Base-by-base conservation (phyloP, 1,140 invertebrate species). In the Homalodisca vitripennis region DNA sequence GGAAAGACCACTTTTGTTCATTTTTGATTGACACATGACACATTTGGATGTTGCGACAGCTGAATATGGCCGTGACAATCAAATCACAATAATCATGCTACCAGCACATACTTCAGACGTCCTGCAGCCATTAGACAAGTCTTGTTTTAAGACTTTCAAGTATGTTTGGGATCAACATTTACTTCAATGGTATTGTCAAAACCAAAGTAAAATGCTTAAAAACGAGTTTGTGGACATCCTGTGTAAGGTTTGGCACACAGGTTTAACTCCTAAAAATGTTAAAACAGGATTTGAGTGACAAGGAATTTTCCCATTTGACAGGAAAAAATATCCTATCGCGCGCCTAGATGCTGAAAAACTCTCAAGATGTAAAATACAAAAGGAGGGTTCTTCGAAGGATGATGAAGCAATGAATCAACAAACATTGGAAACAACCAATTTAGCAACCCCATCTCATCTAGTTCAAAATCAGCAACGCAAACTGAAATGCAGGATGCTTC, bases 1-100 rank as follows among this genome's bases (percentile, higher is more conserved):
- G 30, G 63, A 70, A 51, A n/a, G 26, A n/a, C 68, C 62, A 30
- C 14, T 70, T n/a, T 24, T 70, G 22, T 34, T 70, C 13, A 34
- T 70, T 27, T 70, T 70, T 70, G 47, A 70, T 70, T 27, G 65
- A 29, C 68, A 53, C 48, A 70, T 70, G 24, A 60, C 41, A 17
- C 68, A 70, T 30, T n/a, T 70, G 17, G 60, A 66, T 47, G 30
- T 67, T 20, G 62, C 29, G 20, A 70, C 64, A n/a, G 66, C 62
- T 26, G 22, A 70, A 17, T 46, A 26, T 47, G 68, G 6, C 24
- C 32, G 29, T 12, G 24, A 46, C 24, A 60, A 69, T 20, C 30
- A 66, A 34, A 62, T 70, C 17, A 30, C 34, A n/a, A 48, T 70
- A 17, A 20, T 70, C 1, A 70, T 69, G 30, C 64, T 70, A n/a